Base-by-base conservation (phyloP, 2,113 vertebrate genomes). In the Nothobranchius furzeri region DNA sequence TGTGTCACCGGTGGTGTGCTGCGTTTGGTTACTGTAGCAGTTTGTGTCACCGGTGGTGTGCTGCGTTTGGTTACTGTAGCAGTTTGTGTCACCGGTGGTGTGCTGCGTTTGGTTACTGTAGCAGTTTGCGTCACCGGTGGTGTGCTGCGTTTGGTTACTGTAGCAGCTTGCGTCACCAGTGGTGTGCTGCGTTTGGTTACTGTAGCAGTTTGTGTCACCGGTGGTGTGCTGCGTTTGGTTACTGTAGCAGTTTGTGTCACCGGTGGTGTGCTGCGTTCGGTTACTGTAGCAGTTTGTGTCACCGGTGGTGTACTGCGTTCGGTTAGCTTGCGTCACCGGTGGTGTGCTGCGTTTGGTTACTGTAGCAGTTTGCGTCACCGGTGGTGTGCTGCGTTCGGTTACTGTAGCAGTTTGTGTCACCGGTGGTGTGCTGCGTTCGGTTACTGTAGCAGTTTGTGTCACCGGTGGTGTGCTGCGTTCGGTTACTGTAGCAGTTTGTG, bases 181-280 rank as follows among this genome's bases (percentile, higher is more conserved):
- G 96, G 82, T 94, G 53, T 10, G 12, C 47, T 25, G 37, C 12
- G 13, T 45, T 25, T 40, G 30, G 1, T 76, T 91, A 99, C 98
- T 98, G 98, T 90, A 98, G 98, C 37, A 97, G 94, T 50, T 99
- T 99, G 90, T 99, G 98, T 54, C 98, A 97, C 84, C 96, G 95
- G 0, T 99, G 96, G 82, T 94, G 53, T 10, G 12, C 47, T 25
- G 37, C 12, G 13, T 45, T 25, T 45, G 30, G 1, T 76, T 91
- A 99, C 98, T 98, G 98, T 90, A 98, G 98, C 37, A 97, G 94
- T 50, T 99, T 99, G 90, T 99, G 98, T 54, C 98, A 97, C 85
- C 96, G 95, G 0, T 99, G 96, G 82, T 94, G 53, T 10, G 12
- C 47, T 25, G 36, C 12, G 13, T 45, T 25, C 40, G 30, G 1